Conservation (phyloP, 2,797 vertebrate species). For the Lophotriccus pileatus region DNA sequence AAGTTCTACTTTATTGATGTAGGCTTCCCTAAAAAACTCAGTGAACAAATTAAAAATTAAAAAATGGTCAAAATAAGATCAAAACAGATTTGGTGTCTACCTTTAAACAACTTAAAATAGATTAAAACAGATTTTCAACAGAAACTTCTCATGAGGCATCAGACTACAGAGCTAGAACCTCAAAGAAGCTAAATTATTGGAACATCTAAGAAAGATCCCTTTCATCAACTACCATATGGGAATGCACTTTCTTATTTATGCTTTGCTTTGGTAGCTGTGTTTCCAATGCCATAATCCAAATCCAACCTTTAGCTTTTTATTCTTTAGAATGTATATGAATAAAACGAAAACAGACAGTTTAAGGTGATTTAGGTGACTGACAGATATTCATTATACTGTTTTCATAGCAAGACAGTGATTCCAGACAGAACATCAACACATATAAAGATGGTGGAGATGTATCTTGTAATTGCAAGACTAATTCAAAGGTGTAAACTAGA, state of each 20-base stretch:
- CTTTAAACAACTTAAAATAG: not conserved
- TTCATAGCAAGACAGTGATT: not conserved
- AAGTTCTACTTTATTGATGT: not conserved
- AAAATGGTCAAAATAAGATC: not conserved
- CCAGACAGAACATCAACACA: not conserved
- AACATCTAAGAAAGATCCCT: not conserved
- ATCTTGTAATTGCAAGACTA: not conserved
- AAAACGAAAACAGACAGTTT: not conserved
- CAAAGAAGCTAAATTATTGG: not conserved
- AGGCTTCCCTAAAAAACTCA: not conserved
- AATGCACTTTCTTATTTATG: not conserved
- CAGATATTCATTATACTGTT: not conserved
- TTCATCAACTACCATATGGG: not conserved
- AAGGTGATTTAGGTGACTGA: not conserved
- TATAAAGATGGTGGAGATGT: not conserved
- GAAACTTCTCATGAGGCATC: not conserved
- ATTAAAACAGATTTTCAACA: not conserved
- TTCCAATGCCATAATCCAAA: not conserved
- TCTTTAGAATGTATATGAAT: not conserved
- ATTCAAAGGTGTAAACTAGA: not conserved
- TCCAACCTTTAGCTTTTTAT: not conserved
- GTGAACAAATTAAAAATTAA: not conserved
- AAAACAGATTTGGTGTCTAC: not conserved
- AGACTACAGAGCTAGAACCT: not conserved
- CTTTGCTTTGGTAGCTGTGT: not conserved